Percentiles rank a stretch among this genome's conserved stretches.
Conservation (phyloP, 2,113 vertebrate species). For the Morone chrysops region DNA sequence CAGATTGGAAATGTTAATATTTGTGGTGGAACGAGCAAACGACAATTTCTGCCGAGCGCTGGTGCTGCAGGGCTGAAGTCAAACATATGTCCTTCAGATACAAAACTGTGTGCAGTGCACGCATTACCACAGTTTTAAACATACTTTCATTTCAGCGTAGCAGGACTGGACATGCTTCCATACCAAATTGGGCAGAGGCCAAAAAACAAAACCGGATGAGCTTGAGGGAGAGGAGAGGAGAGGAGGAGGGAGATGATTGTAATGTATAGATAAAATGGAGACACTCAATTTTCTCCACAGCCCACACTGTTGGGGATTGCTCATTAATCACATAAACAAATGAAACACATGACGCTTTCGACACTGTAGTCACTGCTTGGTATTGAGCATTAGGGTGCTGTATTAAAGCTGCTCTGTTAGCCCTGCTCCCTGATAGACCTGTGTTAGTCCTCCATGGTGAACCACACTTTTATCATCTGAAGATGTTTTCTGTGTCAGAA, state of each 20-base stretch:
- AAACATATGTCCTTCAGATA: conserved; percentile 73
- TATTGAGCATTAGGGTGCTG: conserved; percentile 30
- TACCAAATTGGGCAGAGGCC: conserved; percentile 54
- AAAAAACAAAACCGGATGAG: conserved; percentile 43
- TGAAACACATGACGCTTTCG: conserved; percentile 63
- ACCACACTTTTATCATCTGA: neutral
- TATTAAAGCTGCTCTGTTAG: conserved; percentile 34
- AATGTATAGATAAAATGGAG: conserved; percentile 66
- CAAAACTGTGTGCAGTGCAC: conserved; percentile 6
- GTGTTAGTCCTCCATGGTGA: conserved; percentile 14
- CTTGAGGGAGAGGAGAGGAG: conserved; percentile 30
- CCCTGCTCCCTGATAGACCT: conserved; percentile 32
- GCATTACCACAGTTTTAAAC: conserved; percentile 18
- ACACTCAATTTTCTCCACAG: conserved; percentile 66
- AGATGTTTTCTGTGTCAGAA: neutral
- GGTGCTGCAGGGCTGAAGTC: conserved; percentile 61
- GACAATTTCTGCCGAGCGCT: conserved; percentile 31
- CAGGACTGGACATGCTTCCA: neutral
- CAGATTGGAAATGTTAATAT: conserved; percentile 85
- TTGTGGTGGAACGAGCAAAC: conserved; percentile 67
- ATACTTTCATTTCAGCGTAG: conserved; percentile 13
- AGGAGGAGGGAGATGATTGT: conserved; percentile 50
- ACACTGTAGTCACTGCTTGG: conserved; percentile 39
- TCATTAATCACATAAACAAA: conserved; percentile 80
- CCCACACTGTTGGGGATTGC: conserved; percentile 39